Evolutionary conservation across 2,888 invertebrate genomes (phyloP), one percentile per base, ranked within the genome.

Genomic region (Epinotia brunnichana): DNA sequence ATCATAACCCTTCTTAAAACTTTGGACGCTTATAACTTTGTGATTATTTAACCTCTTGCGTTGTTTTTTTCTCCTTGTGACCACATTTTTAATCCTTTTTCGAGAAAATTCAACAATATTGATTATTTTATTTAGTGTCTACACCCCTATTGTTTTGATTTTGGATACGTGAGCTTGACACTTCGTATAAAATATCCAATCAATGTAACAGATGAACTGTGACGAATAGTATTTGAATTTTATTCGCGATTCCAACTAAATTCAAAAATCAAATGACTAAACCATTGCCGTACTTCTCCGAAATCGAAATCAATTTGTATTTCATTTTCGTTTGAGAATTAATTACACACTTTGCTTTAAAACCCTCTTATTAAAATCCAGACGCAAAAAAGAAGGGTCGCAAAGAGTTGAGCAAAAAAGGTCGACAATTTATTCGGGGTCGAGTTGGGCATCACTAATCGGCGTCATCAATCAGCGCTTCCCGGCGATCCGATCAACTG

Each of bases 401-500:
- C 82, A 83, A 85, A 83, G 83, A 87, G 86, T 89, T 85, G 83
- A 82, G 83, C 85, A 91, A 91, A 90, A 92, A 90, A 85, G 87
- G 83, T 88, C 87, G 87, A 89, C 90, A 91, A 92, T 91, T 91
- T 92, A 92, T 92, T 90, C 90, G 85, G 85, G 85, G 86, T 85
- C 87, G 89, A 88, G 87, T 85, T 88, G 90, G 90, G 89, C 91
- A 90, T 90, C 92, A 90, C 91, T 92, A 92, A 93, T 92, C 92
- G 92, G 88, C 86, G 89, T 90, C 92, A 93, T 93, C 92, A 92
- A 93, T 93, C 92, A 92, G 91, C 85, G 85, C 81, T 86, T 84
- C 83, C 84, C 78, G 79, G 83, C 87, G 89, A 90, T 90, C 90
- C 89, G 91, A 91, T 91, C 91, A 87, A 89, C 89, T 88, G 90